Evolutionary conservation across 2,888 invertebrate genomes (phyloP).

Genomic region (Cheilosia variabilis): DNA sequence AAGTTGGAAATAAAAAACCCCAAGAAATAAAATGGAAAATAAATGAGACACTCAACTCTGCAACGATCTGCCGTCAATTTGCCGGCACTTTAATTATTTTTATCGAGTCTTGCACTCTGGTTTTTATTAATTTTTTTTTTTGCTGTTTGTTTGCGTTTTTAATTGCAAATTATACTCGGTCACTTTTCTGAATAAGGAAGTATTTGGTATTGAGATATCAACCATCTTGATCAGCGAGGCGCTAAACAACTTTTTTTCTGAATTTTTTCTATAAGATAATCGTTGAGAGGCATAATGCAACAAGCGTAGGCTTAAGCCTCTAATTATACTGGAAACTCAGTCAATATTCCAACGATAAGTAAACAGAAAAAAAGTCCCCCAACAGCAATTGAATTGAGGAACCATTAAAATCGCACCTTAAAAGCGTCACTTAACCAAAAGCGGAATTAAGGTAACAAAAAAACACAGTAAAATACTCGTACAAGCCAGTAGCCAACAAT

Average conservation of each 20-base stretch:
- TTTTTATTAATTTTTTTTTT: constrained; percentile 15
- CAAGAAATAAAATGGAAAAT: constrained; percentile 7
- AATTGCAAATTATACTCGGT: constrained; percentile 21
- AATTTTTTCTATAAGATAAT: neutral
- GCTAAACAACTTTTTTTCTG: neutral
- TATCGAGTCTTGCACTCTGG: constrained; percentile 15
- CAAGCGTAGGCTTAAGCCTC: constrained; percentile 1
- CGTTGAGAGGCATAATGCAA: neutral
- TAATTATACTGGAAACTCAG: neutral
- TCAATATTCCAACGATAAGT: neutral
- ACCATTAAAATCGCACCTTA: constrained; percentile 36
- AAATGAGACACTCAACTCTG: constrained; percentile 13
- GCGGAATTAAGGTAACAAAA: neutral
- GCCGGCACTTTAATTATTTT: constrained; percentile 23
- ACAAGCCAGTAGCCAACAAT: neutral
- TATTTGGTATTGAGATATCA: constrained; percentile 21
- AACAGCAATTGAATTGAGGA: neutral
- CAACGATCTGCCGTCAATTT: constrained; percentile 20
- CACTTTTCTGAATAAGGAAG: constrained; percentile 40
- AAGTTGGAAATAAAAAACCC: neutral
- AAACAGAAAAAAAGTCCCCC: neutral
- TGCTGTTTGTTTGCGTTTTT: constrained; percentile 3
- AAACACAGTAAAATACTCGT: neutral
- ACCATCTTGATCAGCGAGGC: constrained; percentile 13
- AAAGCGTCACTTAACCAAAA: constrained; percentile 21